These are phyloP conservation scores for Botia kubotai DNA, from an alignment of 2,797 vertebrate species.

Conservation along the genomic window DNA sequence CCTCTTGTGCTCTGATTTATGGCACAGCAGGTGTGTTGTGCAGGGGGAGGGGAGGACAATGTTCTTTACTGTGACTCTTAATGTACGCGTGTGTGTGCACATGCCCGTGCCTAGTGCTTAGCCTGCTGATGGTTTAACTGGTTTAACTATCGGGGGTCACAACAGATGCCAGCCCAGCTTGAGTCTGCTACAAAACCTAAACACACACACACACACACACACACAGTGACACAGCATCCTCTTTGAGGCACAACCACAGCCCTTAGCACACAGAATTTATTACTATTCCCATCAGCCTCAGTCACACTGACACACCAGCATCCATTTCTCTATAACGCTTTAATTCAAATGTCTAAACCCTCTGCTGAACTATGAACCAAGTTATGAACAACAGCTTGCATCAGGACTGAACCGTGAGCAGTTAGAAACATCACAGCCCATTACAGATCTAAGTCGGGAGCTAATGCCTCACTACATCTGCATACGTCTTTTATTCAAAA, in stretches of 20 bases:
- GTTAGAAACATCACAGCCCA: constrained; percentile 5
- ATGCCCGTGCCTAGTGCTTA: constrained; percentile 11
- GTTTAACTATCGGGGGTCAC: constrained; percentile 37
- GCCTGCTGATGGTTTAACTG: constrained; percentile 44
- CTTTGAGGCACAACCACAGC: constrained; percentile 3
- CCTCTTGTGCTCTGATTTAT: constrained; percentile 59
- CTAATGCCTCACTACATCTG: constrained; percentile 6
- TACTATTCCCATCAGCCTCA: constrained; percentile 19
- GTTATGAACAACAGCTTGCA: constrained; percentile 41
- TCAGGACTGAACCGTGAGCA: constrained; percentile 24
- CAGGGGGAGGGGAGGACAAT: constrained; percentile 42
- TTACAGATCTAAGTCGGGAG: constrained; percentile 6
- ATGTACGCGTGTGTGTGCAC: neutral
- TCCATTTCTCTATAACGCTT: constrained; percentile 10
- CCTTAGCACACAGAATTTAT: constrained; percentile 32
- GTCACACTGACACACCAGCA: constrained; percentile 15
- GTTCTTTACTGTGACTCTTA: constrained; percentile 43
- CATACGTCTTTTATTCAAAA: neutral
- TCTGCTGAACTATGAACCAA: constrained; percentile 34
- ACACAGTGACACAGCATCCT: constrained; percentile 32
- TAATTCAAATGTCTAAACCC: constrained; percentile 12
- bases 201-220: neutral
- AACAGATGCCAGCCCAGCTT: constrained; percentile 36
- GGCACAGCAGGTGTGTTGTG: constrained; percentile 59
- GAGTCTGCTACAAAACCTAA: constrained; percentile 24